Conservation (phyloP, 2,888 invertebrate species). For the Argynnis bischoffii region DNA sequence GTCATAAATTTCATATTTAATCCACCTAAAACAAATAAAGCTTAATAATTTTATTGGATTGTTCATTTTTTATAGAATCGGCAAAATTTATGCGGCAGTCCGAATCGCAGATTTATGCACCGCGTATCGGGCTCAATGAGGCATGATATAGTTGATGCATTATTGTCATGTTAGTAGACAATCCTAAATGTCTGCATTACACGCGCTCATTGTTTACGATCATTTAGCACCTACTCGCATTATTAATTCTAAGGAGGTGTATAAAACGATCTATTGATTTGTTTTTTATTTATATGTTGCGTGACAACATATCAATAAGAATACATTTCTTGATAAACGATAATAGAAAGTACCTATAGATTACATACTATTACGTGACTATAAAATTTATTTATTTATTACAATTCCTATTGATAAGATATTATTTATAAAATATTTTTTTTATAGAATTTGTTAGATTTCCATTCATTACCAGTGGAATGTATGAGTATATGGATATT, state of each 20-base stretch:
- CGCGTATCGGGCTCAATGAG: slow-evolving; percentile 73
- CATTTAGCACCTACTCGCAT: slow-evolving; percentile 53
- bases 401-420: no score
- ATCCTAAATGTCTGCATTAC: slow-evolving; percentile 74
- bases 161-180: slow-evolving; percentile 71
- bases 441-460: no score
- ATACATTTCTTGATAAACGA: no score
- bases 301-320: no score
- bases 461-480: slow-evolving; percentile 30
- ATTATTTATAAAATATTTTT: no score
- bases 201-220: slow-evolving; percentile 68
- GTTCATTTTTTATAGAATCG: slow-evolving; percentile 51
- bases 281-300: slow-evolving; percentile 26
- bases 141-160: slow-evolving; percentile 74
- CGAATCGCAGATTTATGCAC: slow-evolving; percentile 62
- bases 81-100: slow-evolving; percentile 64
- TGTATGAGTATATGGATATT: slow-evolving; percentile 51
- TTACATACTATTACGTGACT: no score
- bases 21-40: slow-evolving; percentile 30
- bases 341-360: no score
- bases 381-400: no score
- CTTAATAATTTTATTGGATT: slow-evolving; percentile 31
- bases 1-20: slow-evolving; percentile 14
- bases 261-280: slow-evolving; percentile 32
- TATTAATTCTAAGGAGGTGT: slow-evolving; percentile 45